Evolutionary conservation across 2,113 vertebrate species (phyloP).

Genomic region (Rhabdomys dilectus): DNA sequence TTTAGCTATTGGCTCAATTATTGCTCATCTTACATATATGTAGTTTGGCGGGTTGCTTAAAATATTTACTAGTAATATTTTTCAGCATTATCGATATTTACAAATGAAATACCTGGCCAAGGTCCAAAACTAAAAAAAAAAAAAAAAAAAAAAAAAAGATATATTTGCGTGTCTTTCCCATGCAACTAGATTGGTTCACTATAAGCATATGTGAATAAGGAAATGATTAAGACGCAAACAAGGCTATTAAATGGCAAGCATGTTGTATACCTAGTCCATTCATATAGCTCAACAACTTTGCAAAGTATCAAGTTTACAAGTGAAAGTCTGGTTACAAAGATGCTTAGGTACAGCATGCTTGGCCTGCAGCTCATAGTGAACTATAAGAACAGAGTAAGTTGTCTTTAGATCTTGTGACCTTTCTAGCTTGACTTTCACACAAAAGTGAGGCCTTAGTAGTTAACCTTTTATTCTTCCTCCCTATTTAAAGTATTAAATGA

Average conservation of each 20-base stretch:
- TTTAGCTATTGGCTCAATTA: slow-evolving; percentile 9
- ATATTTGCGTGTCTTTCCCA: neutral
- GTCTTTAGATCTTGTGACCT: neutral
- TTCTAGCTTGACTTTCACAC: neutral
- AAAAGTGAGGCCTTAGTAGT: neutral
- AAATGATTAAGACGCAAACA: neutral
- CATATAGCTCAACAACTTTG: neutral
- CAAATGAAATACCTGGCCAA: neutral
- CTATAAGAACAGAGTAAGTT: neutral
- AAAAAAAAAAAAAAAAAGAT: neutral
- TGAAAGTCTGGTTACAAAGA: neutral
- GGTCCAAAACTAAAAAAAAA: neutral
- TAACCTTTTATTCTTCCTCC: neutral
- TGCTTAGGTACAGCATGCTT: no score
- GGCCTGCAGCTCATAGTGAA: no score
- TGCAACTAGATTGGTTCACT: neutral
- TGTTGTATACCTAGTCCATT: neutral
- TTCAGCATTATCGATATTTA: neutral
- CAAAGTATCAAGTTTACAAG: neutral
- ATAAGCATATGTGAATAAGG: neutral
- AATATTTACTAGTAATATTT: slow-evolving; percentile 26
- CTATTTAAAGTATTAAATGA: neutral
- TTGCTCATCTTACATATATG: slow-evolving; percentile 7
- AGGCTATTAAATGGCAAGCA: neutral
- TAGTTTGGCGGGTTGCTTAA: slow-evolving; percentile 27